Evolutionary conservation across 2,113 vertebrate species (phyloP).

Genomic region (Coregonus clupeaformis): DNA sequence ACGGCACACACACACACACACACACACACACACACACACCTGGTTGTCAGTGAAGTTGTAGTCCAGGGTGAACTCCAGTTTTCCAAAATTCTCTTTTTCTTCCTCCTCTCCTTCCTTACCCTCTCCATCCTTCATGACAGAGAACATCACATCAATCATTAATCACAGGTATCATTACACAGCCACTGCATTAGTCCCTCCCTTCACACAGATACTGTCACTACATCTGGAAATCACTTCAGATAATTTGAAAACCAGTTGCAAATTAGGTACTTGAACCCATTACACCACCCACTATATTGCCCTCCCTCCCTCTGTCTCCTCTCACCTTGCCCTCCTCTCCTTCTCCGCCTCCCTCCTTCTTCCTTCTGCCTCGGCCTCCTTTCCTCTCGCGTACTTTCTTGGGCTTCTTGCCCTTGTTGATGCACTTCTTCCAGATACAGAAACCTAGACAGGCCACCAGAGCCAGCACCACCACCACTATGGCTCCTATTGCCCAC

Average conservation of each 20-base stretch:
- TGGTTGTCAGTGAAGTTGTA: slow-evolving; percentile 87
- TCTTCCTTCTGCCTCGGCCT: slow-evolving; percentile 73
- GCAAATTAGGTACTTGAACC: not conserved
- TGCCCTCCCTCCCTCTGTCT: not conserved
- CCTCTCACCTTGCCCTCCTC: slow-evolving; percentile 65
- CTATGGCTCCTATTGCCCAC: slow-evolving; percentile 83
- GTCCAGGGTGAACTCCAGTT: slow-evolving; percentile 84
- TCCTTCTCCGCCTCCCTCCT: slow-evolving; percentile 79
- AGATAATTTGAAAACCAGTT: not conserved
- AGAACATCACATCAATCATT: not conserved
- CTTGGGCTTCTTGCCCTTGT: slow-evolving; percentile 76
- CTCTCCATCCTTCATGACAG: slow-evolving; percentile 72
- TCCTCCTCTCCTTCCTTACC: slow-evolving; percentile 72
- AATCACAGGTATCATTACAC: not conserved
- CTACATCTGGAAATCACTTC: not conserved
- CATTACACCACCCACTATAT: not conserved
- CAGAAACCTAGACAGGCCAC: slow-evolving; percentile 79
- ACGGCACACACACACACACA: not conserved
- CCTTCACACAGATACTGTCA: not conserved
- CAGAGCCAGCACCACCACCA: slow-evolving; percentile 77
- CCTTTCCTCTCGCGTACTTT: slow-evolving; percentile 83
- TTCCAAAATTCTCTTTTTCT: slow-evolving; percentile 77
- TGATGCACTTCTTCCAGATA: slow-evolving; percentile 79
- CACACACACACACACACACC: slow-evolving; percentile 55
- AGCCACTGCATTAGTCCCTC: not conserved